Evolutionary conservation across 35 echinoderm and acorn worm species (phyloP), one percentile per base, ranked within the genome.

Genomic region (Hemicentrotus pulcherrimus): DNA sequence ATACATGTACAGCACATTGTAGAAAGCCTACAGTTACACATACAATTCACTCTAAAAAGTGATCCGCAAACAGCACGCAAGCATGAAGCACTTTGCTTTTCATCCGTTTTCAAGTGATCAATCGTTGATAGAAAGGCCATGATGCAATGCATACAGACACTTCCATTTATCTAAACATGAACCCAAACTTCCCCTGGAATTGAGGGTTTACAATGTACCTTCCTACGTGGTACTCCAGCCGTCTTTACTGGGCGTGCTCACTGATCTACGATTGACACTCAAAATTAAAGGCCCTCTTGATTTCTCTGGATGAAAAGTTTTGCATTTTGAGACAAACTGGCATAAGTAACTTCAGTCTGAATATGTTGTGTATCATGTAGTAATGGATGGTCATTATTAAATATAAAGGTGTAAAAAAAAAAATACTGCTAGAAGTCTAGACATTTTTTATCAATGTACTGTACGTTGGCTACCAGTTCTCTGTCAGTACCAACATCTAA

Each of bases 121-220:
- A 78, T 78, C 65, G 65, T 78, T 78, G 65, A 78, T 78, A 78
- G 65, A 78, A 78, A 78, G 22, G 28, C 15, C 65, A 78, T 78
- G 65, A 78, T 78, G 65, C 65, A 78, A 78, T 78, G 65, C 19
- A 78, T n/a, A 78, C 65, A 78, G 22, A 78, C 18, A 78, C 65
- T 78, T 78, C 65, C 65, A 78, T 78, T 78, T 78, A 78, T 78
- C 65, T 78, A 78, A 78, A 78, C 65, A 78, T 78, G 65, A 78
- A 78, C 65, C 65, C 19, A 78, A 78, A 78, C 65, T 78, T 78
- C 65, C 7, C 15, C 65, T 28, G 65, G 65, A 78, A 78, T n/a
- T 28, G 65, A 78, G 65, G 19, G 65, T 8, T 28, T 28, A 78
- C 65, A n/a, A n/a, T n/a, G 19, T 22, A 78, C 24, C 65, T 78